Base-by-base conservation (phyloP, 2,888 invertebrate genomes). In the Nomada goodeniana region DNA sequence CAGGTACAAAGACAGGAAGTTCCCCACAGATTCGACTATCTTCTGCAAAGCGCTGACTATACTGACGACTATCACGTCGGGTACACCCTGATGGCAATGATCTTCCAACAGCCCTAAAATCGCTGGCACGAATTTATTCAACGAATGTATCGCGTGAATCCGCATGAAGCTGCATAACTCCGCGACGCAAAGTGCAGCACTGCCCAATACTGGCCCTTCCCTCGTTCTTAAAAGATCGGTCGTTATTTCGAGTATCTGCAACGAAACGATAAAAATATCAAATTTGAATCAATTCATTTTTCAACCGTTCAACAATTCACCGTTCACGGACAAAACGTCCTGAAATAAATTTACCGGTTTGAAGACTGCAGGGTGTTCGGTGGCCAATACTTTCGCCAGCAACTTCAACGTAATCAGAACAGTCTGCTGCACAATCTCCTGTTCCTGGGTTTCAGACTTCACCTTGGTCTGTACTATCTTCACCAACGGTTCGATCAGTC, bases 1-100 rank as follows among this genome's bases (percentile, higher is more conserved):
- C 50, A 98, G 94, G 93, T 98, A 98, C 0, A 98, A 97, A 82
- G 98, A 98, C 84, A 99, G 93, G 92, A 98, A 99, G 55, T 97
- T 94, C 0, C 98, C 96, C 59, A 98, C 93, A 42, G 96, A 96
- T 91, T 97, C 97, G 5, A 98, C 95, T 57, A 98, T 96, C 93
- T 98, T 98, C 79, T 97, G 96, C 50, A 98, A 94, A 0, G 97
- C 96, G 2, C 97, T 97, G 2, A 98, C 95, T 9, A 97, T 96
- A 92, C 97, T 97, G 23, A 97, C 92, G n/a, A 97, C 93, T 0
- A 96, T 94, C 26, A 96, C 89, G 87, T 96, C 96, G 0, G 96
- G 95, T 0, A 95, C 94, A 80, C 95, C 95, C 10, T 95, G 94
- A 83, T 95, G 95, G 20, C 96, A 95, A 82, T 96, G 96, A 18